phyloP scores from a whole-genome alignment of 2,888 invertebrate genomes.

The Encarsia formosa region DNA sequence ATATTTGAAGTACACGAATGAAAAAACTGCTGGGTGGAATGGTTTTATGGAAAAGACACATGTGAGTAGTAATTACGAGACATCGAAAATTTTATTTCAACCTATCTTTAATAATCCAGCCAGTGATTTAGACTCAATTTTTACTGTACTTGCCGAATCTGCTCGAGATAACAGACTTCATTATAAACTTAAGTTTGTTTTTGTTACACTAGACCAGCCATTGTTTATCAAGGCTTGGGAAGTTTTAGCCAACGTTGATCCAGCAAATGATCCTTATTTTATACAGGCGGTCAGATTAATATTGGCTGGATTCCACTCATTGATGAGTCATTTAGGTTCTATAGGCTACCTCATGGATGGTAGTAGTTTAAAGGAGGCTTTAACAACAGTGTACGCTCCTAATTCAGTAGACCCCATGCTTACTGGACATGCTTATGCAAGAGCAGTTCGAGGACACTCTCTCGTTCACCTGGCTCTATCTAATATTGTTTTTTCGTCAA shows the following conservation, averaged over 20 bases:
- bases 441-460: constrained; percentile 9
- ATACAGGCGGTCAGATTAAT: not conserved
- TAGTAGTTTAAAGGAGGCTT: constrained; percentile 12
- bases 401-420: constrained; percentile 14
- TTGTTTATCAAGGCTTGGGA: not conserved
- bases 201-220: not conserved
- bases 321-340: constrained; percentile 22
- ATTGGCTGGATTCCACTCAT: not conserved
- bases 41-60: constrained; percentile 2
- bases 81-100: constrained; percentile 27
- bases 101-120: constrained; percentile 27
- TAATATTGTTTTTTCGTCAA: not conserved
- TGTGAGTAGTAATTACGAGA: constrained; percentile 20
- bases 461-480: constrained; percentile 2
- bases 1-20: not conserved
- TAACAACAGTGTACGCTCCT: constrained; percentile 4
- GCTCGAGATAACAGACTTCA: constrained; percentile 32
- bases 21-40: constrained; percentile 2
- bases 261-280: no score
- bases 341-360: constrained; percentile 24
- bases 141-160: not conserved
- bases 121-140: not conserved
- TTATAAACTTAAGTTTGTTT: not conserved
- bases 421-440: constrained; percentile 4
- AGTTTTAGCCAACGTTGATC: not conserved